These are phyloP conservation scores for Caretta caretta DNA, from an alignment of 2,113 vertebrate genomes.

Conservation along the genomic window DNA sequence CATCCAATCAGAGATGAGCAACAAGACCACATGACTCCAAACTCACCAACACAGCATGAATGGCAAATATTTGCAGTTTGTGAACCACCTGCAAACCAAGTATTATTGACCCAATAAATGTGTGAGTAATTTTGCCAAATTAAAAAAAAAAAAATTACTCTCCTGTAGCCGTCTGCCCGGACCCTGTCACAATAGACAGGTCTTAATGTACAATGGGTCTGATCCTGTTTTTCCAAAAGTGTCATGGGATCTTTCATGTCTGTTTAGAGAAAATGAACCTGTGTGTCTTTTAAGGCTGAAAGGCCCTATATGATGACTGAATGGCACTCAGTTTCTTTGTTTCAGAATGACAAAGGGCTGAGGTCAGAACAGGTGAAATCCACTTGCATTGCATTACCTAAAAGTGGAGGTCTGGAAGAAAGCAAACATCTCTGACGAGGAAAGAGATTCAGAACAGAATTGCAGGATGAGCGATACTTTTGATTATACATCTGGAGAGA, in stretches of 20 bases:
- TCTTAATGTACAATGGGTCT: too few species aligned
- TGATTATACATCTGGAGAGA: not conserved
- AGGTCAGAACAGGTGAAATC: not conserved
- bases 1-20: too few species aligned
- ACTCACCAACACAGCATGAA: too few species aligned
- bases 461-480: not conserved
- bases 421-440: not conserved
- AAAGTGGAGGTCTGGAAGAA: not conserved
- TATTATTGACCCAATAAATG: too few species aligned
- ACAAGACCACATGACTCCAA: too few species aligned
- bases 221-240: not conserved
- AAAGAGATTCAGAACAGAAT: not conserved
- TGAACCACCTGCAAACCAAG: too few species aligned
- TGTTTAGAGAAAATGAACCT: not conserved
- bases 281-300: not conserved
- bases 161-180: too few species aligned
- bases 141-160: too few species aligned
- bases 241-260: not conserved
- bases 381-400: not conserved
- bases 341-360: not conserved
- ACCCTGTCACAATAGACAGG: too few species aligned
- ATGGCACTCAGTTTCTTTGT: not conserved
- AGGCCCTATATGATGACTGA: not conserved
- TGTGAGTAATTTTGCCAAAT: too few species aligned
- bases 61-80: too few species aligned